Evolutionary conservation across 2,888 invertebrate genomes (phyloP), one percentile per base, ranked within the genome.

Genomic region (Lamellibrachia columna): DNA sequence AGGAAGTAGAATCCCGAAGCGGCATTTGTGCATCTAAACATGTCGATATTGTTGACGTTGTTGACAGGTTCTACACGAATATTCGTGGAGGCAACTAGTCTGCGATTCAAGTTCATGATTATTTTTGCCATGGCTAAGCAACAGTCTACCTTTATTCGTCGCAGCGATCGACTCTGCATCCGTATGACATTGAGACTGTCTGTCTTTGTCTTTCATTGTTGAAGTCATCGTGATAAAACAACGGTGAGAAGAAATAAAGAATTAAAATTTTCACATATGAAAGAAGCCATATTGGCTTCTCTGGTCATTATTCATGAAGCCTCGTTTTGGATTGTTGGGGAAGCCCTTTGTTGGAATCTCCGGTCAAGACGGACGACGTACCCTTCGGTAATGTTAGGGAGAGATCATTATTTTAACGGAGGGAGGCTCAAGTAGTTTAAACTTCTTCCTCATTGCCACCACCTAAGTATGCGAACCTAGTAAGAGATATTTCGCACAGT

Each of bases 171-270:
- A 75, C 75, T 75, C 75, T 22, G 75, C n/a, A 75, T 75, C 75
- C 75, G 75, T 75, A 75, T 75, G 75, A 75, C 75, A 75, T 75
- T 15, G n/a, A 75, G 75, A 75, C 75, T 75, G 75, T 75, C 11
- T 75, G 75, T 75, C 75, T 75, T 75, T 75, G 75, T 75, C 75
- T 75, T 75, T 75, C 75, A 75, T 75, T 75, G 75, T 75, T 75
- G 75, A 75, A 75, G 75, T 75, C 75, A 75, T 75, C 75, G 75
- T 75, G 75, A 75, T 75, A 75, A 75, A 75, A 75, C 75, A 75
- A 75, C 75, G 22, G 75, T 75, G 75, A 75, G 75, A 75, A 75
- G 75, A 75, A 75, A 75, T 75, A 75, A 75, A 75, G 75, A 75
- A 75, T 75, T n/a, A 75, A 11, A 75, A 75, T 75, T 75, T 75